Percentiles rank a stretch among this genome's conserved stretches.
Evolutionary conservation across 2,113 vertebrate species (phyloP).

Genomic region (Silurus meridionalis): DNA sequence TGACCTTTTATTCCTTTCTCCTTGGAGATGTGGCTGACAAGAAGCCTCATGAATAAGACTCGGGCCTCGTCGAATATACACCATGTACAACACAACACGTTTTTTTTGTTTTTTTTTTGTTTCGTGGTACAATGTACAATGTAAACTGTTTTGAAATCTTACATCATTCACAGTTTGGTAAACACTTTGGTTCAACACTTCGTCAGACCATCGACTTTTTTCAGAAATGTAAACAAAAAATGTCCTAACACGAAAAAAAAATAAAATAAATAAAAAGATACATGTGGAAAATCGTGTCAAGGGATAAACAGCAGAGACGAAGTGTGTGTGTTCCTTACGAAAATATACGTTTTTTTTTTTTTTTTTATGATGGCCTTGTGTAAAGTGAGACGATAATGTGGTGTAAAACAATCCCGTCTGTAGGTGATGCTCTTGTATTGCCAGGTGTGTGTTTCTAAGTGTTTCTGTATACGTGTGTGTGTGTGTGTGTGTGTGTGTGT

Average conservation of each 20-base stretch:
- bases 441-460: slow-evolving; percentile 11
- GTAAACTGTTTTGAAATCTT: slow-evolving; percentile 46
- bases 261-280: slow-evolving; percentile 4
- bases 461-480: neutral
- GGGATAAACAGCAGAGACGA: neutral
- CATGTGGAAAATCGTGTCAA: neutral
- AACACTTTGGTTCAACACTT: slow-evolving; percentile 51
- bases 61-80: slow-evolving; percentile 40
- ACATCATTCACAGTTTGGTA: slow-evolving; percentile 52
- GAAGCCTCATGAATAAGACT: slow-evolving; percentile 35
- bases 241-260: neutral
- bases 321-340: neutral
- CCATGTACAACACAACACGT: slow-evolving; percentile 40
- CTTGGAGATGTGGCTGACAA: slow-evolving; percentile 31
- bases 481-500: neutral
- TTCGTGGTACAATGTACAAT: slow-evolving; percentile 23
- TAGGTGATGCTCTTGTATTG: slow-evolving; percentile 31
- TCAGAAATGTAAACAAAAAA: slow-evolving; percentile 18
- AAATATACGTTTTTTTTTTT: neutral
- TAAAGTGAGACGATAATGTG: neutral
- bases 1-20: slow-evolving; percentile 44
- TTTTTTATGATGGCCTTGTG: neutral
- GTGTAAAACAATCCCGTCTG: slow-evolving; percentile 33
- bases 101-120: neutral
- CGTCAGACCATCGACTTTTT: slow-evolving; percentile 7